A percentile compares a stretch with the other conserved stretches of the same genome.
phyloP scores from a whole-genome alignment of 2,113 vertebrate genomes.

The Calidris pygmaea region DNA sequence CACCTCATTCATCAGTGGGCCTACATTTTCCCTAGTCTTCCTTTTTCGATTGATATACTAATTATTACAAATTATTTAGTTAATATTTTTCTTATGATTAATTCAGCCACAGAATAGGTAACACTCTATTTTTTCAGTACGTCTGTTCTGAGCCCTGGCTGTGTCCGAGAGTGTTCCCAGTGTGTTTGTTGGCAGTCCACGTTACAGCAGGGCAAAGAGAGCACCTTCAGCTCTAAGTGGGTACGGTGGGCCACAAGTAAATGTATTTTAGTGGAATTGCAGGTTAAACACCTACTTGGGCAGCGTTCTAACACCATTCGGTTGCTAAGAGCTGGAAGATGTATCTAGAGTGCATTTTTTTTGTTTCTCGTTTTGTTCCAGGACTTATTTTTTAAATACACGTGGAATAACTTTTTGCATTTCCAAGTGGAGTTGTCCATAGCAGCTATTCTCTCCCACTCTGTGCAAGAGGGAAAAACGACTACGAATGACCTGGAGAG shows the following conservation, averaged over 20 bases:
- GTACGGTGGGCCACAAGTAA: fast-evolving
- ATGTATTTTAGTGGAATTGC: neutral
- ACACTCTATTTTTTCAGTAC: no score
- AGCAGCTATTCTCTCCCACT: constrained; percentile 88
- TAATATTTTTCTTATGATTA: neutral
- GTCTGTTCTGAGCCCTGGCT: neutral
- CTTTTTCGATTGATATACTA: no score
- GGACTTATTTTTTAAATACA: constrained; percentile 98
- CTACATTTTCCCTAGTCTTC: no score
- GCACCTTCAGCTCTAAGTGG: fast-evolving
- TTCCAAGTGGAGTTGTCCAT: constrained; percentile 97
- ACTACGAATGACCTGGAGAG: neutral
- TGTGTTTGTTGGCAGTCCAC: fast-evolving
- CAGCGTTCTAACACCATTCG: fast-evolving
- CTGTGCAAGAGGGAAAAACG: constrained; percentile 72
- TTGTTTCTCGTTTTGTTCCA: constrained; percentile 8
- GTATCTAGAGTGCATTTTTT: neutral
- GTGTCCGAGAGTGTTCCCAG: neutral
- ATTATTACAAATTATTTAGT: no score
- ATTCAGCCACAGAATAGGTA: neutral
- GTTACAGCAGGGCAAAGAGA: neutral
- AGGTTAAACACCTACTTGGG: neutral
- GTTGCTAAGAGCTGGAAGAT: fast-evolving
- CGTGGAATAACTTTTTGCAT: constrained; percentile 99
- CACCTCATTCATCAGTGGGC: no score